phyloP scores from a whole-genome alignment of 2,888 invertebrate genomes.

The Fabriciana adippe region DNA sequence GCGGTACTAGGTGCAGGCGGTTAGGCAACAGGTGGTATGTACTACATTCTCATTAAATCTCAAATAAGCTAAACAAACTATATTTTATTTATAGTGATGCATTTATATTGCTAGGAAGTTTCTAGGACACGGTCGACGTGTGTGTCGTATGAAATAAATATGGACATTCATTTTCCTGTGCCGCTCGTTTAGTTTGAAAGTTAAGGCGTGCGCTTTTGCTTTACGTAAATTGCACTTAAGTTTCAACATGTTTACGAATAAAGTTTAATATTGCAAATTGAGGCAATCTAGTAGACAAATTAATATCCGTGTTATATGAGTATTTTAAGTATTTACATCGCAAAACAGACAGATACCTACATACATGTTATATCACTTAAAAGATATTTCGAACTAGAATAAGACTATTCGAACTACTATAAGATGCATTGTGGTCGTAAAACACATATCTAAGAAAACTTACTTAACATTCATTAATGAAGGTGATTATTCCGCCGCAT shows the following conservation, averaged over 20 bases:
- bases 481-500: no score
- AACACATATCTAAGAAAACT: no score
- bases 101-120: constrained; percentile 19
- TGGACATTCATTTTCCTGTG: constrained; percentile 19
- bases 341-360: no score
- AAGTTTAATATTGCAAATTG: neutral
- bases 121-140: constrained; percentile 26
- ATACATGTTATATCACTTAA: no score
- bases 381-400: no score
- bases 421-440: no score
- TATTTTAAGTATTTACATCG: no score
- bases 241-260: neutral
- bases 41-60: constrained; percentile 47
- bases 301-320: no score
- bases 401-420: no score
- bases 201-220: neutral
- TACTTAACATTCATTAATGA: no score
- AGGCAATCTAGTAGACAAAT: neutral
- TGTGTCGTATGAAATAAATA: constrained; percentile 23
- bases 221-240: neutral
- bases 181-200: constrained; percentile 19
- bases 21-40: constrained; percentile 75
- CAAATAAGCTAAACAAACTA: constrained; percentile 32
- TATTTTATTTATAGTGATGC: constrained; percentile 26
- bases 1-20: constrained; percentile 65